Evolutionary conservation across 2,113 vertebrate genomes (phyloP), one percentile per base, ranked within the genome.

Genomic region (Parus major): DNA sequence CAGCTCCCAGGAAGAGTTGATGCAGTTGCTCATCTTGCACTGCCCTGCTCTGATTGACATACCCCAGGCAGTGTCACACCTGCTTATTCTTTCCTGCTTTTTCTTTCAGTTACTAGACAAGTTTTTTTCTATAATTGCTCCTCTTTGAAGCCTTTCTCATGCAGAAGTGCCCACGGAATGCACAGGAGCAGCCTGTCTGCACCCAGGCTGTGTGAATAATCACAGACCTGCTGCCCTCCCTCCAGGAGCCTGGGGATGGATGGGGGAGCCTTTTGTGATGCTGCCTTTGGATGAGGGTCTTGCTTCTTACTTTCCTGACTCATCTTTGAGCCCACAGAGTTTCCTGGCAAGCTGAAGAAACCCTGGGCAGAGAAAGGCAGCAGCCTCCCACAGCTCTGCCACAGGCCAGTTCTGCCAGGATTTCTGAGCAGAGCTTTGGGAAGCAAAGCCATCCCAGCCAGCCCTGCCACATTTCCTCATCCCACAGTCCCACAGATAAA

Each of bases 281-380:
- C 56, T 89, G 21, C 25, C 46, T 97, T 94, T 94, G 65, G 77
- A 63, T 23, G 18, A 72, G 75, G 88, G 50, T 29, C 15, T 19
- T 75, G 29, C 86, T 93, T 82, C 72, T 93, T 31, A 66, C 79
- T 25, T 73, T 90, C 10, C 17, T 70, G 20, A 21, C 53, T 83
- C 47, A 41, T 35, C 6, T 93, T 82, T 53, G 92, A 94, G 7
- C 89, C 57, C 42, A 44, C 64, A 60, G 96, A 93, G 49, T 98
- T 97, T 27, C 97, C 90, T 98, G 97, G 97, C 46, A 98, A 53
- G 93, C 93, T 95, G 86, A 98, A 91, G 78, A 97, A 97, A 53
- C 97, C 96, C 97, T 96, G 91, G 22, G 55, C 44, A 82, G 17
- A 55, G 56, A 55, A 68, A 69, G 73, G 55, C 83, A 83, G 55